These are phyloP conservation scores for Mobula hypostoma DNA, from an alignment of 2,113 vertebrate genomes.

Conservation along the genomic window DNA sequence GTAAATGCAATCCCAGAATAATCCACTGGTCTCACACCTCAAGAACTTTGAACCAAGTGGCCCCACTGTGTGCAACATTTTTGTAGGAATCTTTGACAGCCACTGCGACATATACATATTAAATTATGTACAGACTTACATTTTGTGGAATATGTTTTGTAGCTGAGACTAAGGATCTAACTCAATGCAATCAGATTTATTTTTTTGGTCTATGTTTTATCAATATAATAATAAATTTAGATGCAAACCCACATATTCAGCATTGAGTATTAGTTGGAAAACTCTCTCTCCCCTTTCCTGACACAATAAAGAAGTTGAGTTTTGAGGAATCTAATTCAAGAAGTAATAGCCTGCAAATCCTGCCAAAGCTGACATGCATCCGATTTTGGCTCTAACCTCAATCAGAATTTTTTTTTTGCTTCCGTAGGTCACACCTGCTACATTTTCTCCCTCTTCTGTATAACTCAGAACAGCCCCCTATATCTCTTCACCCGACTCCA, in stretches of 20 bases:
- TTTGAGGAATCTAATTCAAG: neutral
- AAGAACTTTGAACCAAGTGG: neutral
- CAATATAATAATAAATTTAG: neutral
- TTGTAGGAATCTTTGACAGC: neutral
- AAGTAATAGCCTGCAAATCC: neutral
- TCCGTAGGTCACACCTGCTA: neutral
- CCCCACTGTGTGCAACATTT: neutral
- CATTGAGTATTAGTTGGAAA: neutral
- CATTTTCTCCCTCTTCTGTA: neutral
- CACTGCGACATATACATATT: neutral
- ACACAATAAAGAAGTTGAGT: neutral
- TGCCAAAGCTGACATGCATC: no score
- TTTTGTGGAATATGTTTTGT: neutral
- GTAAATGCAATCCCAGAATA: neutral
- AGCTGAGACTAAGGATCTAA: neutral
- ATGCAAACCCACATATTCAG: neutral
- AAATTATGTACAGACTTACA: neutral
- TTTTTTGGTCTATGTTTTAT: neutral
- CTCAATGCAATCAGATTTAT: neutral
- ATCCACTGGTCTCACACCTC: neutral
- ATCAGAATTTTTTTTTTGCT: no score
- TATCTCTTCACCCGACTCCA: no score
- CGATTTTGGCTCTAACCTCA: no score
- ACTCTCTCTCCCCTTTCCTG: neutral
- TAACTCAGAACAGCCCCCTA: no score